These are phyloP conservation scores for Balaeniceps rex DNA, from an alignment of 2,113 vertebrate genomes.

Conservation along the genomic window DNA sequence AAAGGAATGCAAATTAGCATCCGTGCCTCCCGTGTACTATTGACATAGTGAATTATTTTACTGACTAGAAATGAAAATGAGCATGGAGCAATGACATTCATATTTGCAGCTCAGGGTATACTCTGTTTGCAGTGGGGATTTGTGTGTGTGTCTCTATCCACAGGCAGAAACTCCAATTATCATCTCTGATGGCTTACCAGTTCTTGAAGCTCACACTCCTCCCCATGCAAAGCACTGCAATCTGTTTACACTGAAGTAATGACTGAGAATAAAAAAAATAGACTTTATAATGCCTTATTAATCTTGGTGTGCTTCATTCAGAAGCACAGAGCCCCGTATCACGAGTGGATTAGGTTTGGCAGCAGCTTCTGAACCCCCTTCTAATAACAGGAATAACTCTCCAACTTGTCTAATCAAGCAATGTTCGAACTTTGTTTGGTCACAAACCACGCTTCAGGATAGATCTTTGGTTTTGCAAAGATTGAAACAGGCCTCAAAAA, in stretches of 20 bases:
- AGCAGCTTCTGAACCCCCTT: neutral
- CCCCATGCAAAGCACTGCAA: neutral
- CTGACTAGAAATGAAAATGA: conserved; percentile 33
- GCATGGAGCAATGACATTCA: neutral
- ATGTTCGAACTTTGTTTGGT: neutral
- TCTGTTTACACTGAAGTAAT: conserved; percentile 13
- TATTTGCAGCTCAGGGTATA: neutral
- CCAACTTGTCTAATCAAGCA: neutral
- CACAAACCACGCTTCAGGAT: neutral
- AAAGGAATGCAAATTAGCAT: conserved; percentile 54
- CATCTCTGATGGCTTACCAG: neutral
- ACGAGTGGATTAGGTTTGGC: neutral
- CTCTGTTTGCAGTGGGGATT: conserved; percentile 12
- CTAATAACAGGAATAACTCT: neutral
- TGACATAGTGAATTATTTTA: conserved; percentile 60
- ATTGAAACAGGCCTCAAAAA: neutral
- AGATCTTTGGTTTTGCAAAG: neutral
- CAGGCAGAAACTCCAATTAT: conserved; percentile 11
- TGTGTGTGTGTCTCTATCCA: neutral
- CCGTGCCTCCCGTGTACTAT: conserved; percentile 39
- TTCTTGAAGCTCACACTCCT: neutral
- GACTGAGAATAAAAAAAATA: neutral
- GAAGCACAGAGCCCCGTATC: neutral
- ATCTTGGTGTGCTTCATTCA: neutral
- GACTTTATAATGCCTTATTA: neutral